Conservation (phyloP, 2,797 vertebrate species). For the Brachyalestes nurse region DNA sequence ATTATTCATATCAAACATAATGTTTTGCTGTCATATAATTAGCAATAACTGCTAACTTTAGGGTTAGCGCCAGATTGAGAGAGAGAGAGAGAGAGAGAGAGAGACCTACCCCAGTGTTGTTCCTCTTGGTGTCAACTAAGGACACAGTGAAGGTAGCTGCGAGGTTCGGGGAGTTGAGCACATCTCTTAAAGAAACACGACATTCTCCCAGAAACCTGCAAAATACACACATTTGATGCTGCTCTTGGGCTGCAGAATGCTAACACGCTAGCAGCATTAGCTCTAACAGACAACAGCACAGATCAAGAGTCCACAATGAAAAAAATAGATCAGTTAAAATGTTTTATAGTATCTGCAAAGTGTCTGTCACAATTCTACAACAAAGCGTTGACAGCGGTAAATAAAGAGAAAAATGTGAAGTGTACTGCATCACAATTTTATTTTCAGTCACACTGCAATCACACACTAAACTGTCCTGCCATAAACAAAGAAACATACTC, state of each 20-base stretch:
- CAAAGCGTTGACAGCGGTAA: too few species aligned
- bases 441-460: too few species aligned
- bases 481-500: too few species aligned
- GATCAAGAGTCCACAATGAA: background rate
- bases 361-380: too few species aligned
- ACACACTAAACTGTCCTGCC: too few species aligned
- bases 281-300: background rate
- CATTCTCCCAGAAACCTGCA: conserved; percentile 89
- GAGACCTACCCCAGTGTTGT: conserved; percentile 84
- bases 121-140: conserved; percentile 86
- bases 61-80: background rate
- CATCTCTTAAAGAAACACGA: conserved; percentile 82
- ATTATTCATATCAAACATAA: too few species aligned
- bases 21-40: too few species aligned
- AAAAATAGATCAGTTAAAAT: too few species aligned
- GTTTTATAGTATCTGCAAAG: too few species aligned
- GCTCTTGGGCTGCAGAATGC: background rate
- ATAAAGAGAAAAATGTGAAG: too few species aligned
- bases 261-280: background rate
- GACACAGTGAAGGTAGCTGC: conserved; percentile 85
- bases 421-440: too few species aligned
- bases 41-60: too few species aligned
- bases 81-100: background rate
- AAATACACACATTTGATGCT: background rate
- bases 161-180: conserved; percentile 84